Percentiles rank a stretch among this genome's conserved stretches.
Conservation (phyloP, 2,888 invertebrate species). For the Volucella inanis region DNA sequence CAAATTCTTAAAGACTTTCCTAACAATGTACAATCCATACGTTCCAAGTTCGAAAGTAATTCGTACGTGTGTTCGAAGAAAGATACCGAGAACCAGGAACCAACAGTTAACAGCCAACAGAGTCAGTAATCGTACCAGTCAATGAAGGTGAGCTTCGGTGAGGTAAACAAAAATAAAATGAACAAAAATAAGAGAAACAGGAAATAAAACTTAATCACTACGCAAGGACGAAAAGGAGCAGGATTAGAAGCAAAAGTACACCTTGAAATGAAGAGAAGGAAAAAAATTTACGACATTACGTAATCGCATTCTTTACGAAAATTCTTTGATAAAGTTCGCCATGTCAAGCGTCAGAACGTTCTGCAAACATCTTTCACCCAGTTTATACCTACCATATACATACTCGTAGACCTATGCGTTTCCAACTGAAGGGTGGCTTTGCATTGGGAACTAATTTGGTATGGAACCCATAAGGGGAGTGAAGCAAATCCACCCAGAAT, state of each 20-base stretch:
- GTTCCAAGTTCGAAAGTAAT: slow-evolving; percentile 20
- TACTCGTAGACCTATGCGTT: neutral
- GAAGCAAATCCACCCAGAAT: neutral
- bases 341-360: neutral
- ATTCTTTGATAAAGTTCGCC: slow-evolving; percentile 16
- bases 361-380: no score
- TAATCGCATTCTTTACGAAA: slow-evolving; percentile 46
- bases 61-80: neutral
- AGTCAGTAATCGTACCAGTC: neutral
- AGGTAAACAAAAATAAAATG: slow-evolving; percentile 6
- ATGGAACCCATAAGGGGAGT: neutral
- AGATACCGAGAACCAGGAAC: no score
- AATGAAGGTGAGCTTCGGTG: neutral
- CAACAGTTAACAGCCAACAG: no score
- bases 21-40: slow-evolving; percentile 32
- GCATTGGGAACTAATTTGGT: neutral
- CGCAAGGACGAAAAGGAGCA: neutral
- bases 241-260: neutral
- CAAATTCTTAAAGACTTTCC: slow-evolving; percentile 37
- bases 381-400: no score
- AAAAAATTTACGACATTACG: slow-evolving; percentile 38
- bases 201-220: slow-evolving; percentile 40
- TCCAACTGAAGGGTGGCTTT: neutral
- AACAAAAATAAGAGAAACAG: neutral
- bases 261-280: neutral